Evolutionary conservation across 2,113 vertebrate genomes (phyloP), one percentile per base, ranked within the genome.

Genomic region (Brachirus orientalis): DNA sequence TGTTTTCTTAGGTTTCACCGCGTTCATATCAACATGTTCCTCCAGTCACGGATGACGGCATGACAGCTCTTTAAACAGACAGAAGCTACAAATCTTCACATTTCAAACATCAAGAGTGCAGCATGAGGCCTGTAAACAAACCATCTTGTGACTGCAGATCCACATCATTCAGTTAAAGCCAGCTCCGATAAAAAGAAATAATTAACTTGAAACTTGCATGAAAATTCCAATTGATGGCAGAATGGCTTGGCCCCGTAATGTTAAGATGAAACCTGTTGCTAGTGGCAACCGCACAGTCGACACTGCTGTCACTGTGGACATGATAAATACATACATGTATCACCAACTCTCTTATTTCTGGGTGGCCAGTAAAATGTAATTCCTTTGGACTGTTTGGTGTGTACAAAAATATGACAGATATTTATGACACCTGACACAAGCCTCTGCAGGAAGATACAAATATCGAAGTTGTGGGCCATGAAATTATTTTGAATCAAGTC

Each of bases 1-100:
- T 90, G 82, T 86, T 40, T 85, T 69, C 85, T 82, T 74, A 90
- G 88, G 90, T 88, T n/a, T 72, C 80, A 8, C 52, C 80, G 50
- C 3, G 76, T 53, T 82, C 77, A 66, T 82, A 36, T 57, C 86
- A 74, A 18, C 83, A 40, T 13, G 76, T 8, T 80, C 79, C 76
- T 80, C 75, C 81, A 46, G 73, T 67, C 64, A 63, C 11, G 41
- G 83, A 84, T 69, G 13, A 51, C 62, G 10, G 38, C 72, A 19
- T 7, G 50, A 61, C 61, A 66, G 56, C 66, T 54, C 54, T 69
- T 69, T 72, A 84, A 54, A 41, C 69, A 80, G 40, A 60, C 54
- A 48, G 47, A 54, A 50, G 50, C 82, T 36, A 22, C 67, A 57
- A 67, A 55, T 56, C 54, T 41, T 28, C 36, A 37, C 0, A 38